Evolutionary conservation across 2,888 invertebrate species (phyloP), one percentile per base, ranked within the genome.

Genomic region (Liopterus haemorrhoidalis): DNA sequence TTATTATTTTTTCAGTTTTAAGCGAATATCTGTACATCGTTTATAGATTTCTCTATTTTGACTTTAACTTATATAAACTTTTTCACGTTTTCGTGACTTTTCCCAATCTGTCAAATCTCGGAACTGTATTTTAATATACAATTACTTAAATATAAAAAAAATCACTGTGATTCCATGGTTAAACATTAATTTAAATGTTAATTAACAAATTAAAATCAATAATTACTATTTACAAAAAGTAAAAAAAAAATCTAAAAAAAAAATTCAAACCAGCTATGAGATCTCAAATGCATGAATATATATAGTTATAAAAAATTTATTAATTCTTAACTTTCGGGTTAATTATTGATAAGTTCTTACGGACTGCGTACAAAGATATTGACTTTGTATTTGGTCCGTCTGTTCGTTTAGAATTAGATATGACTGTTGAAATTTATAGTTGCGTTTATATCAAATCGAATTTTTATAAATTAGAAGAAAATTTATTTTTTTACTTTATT

Each of bases 91-190:
- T 42, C 28, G 42, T 42, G 42, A 42, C 36, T 42, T 42, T 42
- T 22, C 42, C 42, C 15, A 27, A 42, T 36, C 42, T 36, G 20
- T 24, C 18, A 21, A 38, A 18, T 38, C 24, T 38, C 21, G 14
- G 36, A 33, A 24, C 35, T 25, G 39, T 24, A 38, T 33, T 45
- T 45, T 45, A 32, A 38, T 27, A 45, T 45, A 32, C 45, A 41
- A 38, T 54, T 54, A 54, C 54, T 54, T 54, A 54, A 52, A 52
- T 50, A 52, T 52, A 50, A 52, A 57, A 58, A n/a, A 59, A 66
- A 67, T 68, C 67, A 67, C 69, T 69, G 69, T 69, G 69, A 69
- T 69, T 69, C 68, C 67, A 66, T 67, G 66, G 66, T 63, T 65
- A 61, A 62, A 58, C 58, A 46, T 41, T 41, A 60, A 59, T 59